Evolutionary conservation across 2,113 vertebrate genomes (phyloP).

Genomic region (Syrmaticus mikado): DNA sequence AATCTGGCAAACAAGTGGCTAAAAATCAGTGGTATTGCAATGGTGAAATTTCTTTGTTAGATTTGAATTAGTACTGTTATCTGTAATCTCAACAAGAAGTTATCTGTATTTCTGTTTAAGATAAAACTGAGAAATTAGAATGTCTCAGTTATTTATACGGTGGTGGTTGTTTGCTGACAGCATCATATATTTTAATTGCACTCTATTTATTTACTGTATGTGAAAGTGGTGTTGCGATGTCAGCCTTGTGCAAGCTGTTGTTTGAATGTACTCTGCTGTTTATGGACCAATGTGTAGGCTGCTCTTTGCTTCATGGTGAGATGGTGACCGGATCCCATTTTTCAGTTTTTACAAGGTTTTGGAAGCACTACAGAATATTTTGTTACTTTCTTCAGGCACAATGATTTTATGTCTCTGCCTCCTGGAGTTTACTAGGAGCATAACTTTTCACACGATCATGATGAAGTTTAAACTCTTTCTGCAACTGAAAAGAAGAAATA

Average conservation of each 20-base stretch:
- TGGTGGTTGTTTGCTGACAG: not conserved
- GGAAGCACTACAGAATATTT: not conserved
- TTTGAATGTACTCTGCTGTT: not conserved
- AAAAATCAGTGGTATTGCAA: not conserved
- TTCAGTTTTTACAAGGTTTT: not conserved
- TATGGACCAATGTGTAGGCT: not conserved
- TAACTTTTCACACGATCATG: not conserved
- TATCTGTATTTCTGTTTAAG: not conserved
- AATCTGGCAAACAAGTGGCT: accelerated
- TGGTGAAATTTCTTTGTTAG: not conserved
- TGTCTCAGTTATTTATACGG: not conserved
- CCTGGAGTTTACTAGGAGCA: not conserved
- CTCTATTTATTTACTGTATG: not conserved
- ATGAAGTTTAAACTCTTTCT: not conserved
- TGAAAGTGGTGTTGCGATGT: not conserved
- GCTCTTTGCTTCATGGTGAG: not conserved
- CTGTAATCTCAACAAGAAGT: not conserved
- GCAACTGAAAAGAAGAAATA: not conserved
- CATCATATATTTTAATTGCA: not conserved
- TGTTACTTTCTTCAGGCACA: not conserved
- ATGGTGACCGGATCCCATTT: not conserved
- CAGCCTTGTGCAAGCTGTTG: not conserved
- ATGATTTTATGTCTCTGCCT: not conserved
- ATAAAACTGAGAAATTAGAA: not conserved
- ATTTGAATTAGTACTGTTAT: not conserved